Percentiles rank a stretch among this genome's conserved stretches.
These are phyloP conservation scores for Eupristina koningsbergeri DNA, from an alignment of 1,140 invertebrate genomes.

Conservation along the genomic window DNA sequence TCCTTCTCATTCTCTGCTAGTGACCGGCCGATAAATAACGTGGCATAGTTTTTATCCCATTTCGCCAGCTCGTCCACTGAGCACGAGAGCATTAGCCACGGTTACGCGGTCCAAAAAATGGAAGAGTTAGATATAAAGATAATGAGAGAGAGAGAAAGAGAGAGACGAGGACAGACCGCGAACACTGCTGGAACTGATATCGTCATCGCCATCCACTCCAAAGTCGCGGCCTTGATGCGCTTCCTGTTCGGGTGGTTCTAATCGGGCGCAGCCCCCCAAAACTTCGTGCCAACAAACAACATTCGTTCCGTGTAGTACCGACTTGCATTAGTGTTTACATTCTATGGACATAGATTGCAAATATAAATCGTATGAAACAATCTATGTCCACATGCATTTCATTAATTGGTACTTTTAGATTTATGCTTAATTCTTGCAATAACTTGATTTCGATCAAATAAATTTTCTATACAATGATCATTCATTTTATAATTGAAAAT, in stretches of 20 bases:
- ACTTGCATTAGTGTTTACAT: too few species aligned
- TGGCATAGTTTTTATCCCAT: conserved; percentile 3
- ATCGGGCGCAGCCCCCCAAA: not conserved
- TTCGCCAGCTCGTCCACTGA: not conserved
- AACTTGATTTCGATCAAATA: too few species aligned
- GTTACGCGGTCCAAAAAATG: not conserved
- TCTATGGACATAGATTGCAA: too few species aligned
- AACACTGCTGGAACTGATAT: not conserved
- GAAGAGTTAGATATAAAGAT: not conserved
- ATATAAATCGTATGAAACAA: too few species aligned
- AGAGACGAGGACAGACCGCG: not conserved
- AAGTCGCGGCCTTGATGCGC: not conserved
- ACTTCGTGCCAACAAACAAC: too few species aligned
- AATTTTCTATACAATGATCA: too few species aligned
- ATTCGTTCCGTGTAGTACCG: too few species aligned
- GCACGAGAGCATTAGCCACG: conserved; percentile 20
- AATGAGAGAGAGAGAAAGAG: conserved; percentile 22
- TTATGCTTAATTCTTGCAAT: too few species aligned
- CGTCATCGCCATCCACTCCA: too few species aligned
- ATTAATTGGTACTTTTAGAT: too few species aligned
- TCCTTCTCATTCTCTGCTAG: not conserved
- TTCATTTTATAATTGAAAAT: too few species aligned
- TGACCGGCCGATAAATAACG: conserved; percentile 36
- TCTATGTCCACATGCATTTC: too few species aligned
- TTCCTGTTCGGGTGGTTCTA: not conserved